Evolutionary conservation across 30 jellyfish, hydroid and myxozoan species (phyloP).

Genomic region (Hydra vulgaris): DNA sequence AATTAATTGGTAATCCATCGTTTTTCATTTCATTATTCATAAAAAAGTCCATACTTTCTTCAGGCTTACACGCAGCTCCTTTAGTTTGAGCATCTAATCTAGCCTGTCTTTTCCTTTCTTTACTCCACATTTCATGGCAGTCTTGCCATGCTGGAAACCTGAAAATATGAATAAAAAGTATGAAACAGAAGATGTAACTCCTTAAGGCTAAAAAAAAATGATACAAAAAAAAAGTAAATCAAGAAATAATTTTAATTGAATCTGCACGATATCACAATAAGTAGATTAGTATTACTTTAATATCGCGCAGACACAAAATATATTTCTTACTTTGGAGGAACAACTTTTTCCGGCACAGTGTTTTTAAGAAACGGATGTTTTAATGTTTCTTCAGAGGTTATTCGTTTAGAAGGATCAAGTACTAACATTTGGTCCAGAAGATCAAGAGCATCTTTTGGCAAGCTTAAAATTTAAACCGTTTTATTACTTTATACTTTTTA

Average conservation of each 20-base stretch:
- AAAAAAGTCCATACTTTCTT: background rate
- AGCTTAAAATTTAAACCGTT: slow-evolving; percentile 25
- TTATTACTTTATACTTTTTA: background rate
- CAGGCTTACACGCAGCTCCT: background rate
- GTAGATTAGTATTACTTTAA: too few relatives aligned
- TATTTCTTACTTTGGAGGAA: slow-evolving; percentile 59
- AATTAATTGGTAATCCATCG: background rate
- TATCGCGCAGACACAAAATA: too few relatives aligned
- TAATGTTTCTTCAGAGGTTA: slow-evolving; percentile 68
- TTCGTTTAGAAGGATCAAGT: slow-evolving; percentile 85
- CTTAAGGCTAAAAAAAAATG: background rate
- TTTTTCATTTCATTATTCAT: background rate
- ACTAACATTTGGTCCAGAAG: slow-evolving; percentile 81
- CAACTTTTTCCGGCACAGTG: slow-evolving; percentile 54
- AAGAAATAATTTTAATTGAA: background rate
- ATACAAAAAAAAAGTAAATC: background rate
- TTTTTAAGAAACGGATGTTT: slow-evolving; percentile 74
- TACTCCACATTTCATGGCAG: slow-evolving; percentile 98
- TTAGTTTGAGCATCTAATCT: slow-evolving; percentile 56
- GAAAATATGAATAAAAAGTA: background rate
- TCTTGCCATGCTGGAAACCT: slow-evolving; percentile 95
- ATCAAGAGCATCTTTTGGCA: slow-evolving; percentile 89
- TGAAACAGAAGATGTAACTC: background rate
- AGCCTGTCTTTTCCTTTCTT: slow-evolving; percentile 71
- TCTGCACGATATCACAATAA: background rate